Evolutionary conservation across 2,888 invertebrate genomes (phyloP), one percentile per base, ranked within the genome.

Genomic region (Drosophila algonquin): DNA sequence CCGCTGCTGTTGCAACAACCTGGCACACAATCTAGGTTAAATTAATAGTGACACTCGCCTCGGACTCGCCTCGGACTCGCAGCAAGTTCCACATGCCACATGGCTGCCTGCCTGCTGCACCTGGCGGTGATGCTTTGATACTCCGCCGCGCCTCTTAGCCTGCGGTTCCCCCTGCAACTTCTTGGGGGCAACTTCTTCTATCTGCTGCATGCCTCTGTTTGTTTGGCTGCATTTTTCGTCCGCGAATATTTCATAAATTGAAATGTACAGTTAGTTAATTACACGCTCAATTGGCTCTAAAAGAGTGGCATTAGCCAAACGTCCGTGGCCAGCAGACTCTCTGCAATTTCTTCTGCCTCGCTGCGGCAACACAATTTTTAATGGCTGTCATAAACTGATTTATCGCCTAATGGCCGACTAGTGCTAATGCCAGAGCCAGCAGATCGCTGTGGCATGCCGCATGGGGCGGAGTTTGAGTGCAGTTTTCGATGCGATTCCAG

Each of bases 1-100:
- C 30, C 2, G 30, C 30, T 2, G 1, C 32, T 32, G 9, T 3
- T 10, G 10, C 2, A 14, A 14, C 80, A 80, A 77, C 59, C 27
- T 51, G 59, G 71, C 60, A 55, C 78, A 76, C 81, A 81, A 81
- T 82, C 71, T 88, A 87, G 90, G 90, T 89, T 90, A 89, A 90
- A 90, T 90, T 85, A 90, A 90, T 90, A 90, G 90, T 84, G 90
- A 90, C 90, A 89, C 90, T 77, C 59, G 79, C 65, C 57, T 62
- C 58, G 68, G 58, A 89, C 90, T 77, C 59, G 79, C 65, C 57
- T 62, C 58, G 68, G 58, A 52, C 58, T 58, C 75, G 78, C 81
- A 59, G 63, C 68, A 69, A 30, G 30, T 30, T 30, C 75, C 72
- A 53, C 75, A 56, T 65, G 81, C 50, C 61, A 24, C 24, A 24